Base-by-base conservation (phyloP, 30 jellyfish, hydroid and myxozoan species). In the Pelagia noctiluca region DNA sequence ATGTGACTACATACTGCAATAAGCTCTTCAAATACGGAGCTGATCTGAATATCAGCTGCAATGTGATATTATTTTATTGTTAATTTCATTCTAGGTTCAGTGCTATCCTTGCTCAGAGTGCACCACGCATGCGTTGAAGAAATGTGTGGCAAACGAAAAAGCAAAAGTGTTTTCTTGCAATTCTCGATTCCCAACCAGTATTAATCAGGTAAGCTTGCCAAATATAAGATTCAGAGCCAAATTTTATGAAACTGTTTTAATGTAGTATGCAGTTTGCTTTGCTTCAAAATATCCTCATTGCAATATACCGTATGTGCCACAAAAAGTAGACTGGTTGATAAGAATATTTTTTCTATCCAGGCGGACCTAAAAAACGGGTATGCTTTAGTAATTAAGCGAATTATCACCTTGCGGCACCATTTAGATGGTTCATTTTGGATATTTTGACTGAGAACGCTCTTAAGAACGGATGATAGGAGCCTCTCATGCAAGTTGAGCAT, bases 21-120 rank as follows among this genome's bases (percentile, higher is more conserved):
- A 42, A 5, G 16, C 57, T 42, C 16, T 42, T 42, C 57, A 42
- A 5, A 8, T 8, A 42, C 16, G 12, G 16, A 5, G 16, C 57
- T 42, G 57, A 60, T 5, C 21, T n/a, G 72, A 5, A 26, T n/a
- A 60, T n/a, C 23, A 4, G 22, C 21, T 24, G 35, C 10, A 26
- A 5, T 5, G 10, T 60, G 72, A n/a, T n/a, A 60, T 60, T 5
- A 8, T 60, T 4, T 66, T 66, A 13, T 33, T 66, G 26, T 66
- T 25, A 13, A 10, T 70, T 46, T 63, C 31, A 11, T 25, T 74
- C 24, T 38, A 89, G 97, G 95, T 89, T 28, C 96, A 89, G 57
- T 89, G 97, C 64, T 81, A 71, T 64, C 84, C 95, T 2, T 89
- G 97, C 54, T 35, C 54, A 0, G 50, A 28, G 46, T 84, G 89